phyloP scores from a whole-genome alignment of 2,888 invertebrate genomes.

The Nymphalis c-album region DNA sequence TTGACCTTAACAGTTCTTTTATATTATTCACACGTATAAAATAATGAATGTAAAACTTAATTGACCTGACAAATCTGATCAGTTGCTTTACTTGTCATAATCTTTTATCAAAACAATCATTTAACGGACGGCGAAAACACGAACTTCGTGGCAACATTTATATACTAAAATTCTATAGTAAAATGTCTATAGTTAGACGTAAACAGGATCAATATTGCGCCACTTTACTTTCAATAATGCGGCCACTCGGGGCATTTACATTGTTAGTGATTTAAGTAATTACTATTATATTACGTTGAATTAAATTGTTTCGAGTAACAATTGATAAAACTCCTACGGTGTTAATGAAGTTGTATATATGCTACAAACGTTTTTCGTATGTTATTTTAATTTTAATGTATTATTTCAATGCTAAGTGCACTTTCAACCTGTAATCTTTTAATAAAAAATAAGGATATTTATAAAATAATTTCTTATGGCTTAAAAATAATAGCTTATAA shows the following conservation, averaged over 20 bases:
- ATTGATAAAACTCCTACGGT: conserved; percentile 4
- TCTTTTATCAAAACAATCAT: conserved; percentile 12
- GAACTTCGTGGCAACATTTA: not conserved
- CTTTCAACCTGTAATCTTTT: too few species aligned
- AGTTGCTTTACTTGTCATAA: conserved; percentile 17
- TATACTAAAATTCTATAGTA: not conserved
- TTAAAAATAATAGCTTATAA: too few species aligned
- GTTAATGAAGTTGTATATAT: too few species aligned
- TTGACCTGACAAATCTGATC: not conserved
- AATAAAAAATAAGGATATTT: too few species aligned
- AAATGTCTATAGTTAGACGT: conserved; percentile 4
- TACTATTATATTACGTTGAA: conserved; percentile 20
- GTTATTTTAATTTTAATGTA: too few species aligned
- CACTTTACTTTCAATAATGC: conserved; percentile 31
- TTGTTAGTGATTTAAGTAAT: conserved; percentile 26
- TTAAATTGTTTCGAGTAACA: conserved; percentile 8
- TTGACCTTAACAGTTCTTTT: too few species aligned
- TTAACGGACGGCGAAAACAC: not conserved
- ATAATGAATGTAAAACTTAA: not conserved
- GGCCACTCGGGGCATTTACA: conserved; percentile 22
- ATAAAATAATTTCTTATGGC: too few species aligned
- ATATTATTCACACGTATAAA: too few species aligned
- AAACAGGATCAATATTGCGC: conserved; percentile 26
- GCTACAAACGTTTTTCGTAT: too few species aligned
- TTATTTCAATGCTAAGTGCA: too few species aligned